Conservation (phyloP, 1,140 invertebrate species). For the Melanaphis sacchari region DNA sequence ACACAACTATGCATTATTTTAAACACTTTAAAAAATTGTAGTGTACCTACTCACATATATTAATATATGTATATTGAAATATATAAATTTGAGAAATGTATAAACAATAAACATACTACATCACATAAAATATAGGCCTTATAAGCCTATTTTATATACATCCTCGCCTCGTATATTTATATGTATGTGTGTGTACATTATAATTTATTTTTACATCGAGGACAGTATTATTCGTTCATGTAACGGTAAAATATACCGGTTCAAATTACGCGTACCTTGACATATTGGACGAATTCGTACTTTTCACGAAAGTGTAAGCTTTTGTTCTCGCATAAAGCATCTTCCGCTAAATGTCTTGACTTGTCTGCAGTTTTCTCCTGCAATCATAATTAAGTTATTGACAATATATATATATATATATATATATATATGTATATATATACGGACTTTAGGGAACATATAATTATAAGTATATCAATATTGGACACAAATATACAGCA, state of each 20-base stretch:
- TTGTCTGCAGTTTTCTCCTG: conserved; percentile 55
- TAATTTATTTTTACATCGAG: not conserved
- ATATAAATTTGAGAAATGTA: not conserved
- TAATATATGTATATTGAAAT: too few species aligned
- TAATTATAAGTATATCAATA: not conserved
- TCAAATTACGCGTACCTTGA: conserved; percentile 39
- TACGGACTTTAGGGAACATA: not conserved
- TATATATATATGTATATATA: too few species aligned
- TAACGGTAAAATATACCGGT: conserved; percentile 44
- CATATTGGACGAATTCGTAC: conserved; percentile 52
- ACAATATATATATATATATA: not conserved
- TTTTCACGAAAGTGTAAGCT: conserved; percentile 49
- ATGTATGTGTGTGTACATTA: not conserved
- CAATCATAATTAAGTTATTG: conserved; percentile 48
- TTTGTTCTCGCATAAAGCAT: conserved; percentile 52
- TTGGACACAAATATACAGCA: not conserved
- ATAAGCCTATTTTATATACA: not conserved
- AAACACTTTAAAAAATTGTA: not conserved
- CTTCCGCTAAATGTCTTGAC: conserved; percentile 44
- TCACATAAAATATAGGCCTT: not conserved
- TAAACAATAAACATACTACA: not conserved
- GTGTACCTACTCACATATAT: too few species aligned
- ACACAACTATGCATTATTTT: not conserved
- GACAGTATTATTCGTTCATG: not conserved
- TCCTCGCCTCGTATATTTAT: not conserved